Conservation (phyloP, 2,888 invertebrate genomes). For the Dicyrtoma fusca region DNA sequence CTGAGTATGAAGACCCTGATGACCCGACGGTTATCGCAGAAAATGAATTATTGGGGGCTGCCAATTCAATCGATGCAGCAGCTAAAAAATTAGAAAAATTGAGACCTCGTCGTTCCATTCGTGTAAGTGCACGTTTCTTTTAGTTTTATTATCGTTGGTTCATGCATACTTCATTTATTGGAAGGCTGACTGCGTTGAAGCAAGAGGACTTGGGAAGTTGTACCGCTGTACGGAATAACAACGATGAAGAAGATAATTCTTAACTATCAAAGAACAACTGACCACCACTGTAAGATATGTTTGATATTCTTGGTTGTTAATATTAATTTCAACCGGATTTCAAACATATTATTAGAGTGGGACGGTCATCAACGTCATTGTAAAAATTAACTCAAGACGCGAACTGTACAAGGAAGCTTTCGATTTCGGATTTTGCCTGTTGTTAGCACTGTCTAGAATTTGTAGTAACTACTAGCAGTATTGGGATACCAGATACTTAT, state of each 20-base stretch:
- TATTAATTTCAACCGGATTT: conserved; percentile 89
- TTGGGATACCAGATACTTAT: neutral
- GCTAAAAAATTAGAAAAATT: conserved; percentile 92
- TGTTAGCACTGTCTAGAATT: too few relatives aligned
- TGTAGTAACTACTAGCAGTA: neutral
- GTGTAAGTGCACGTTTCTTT: conserved; percentile 66
- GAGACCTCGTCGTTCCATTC: conserved; percentile 79
- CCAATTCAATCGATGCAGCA: conserved; percentile 95
- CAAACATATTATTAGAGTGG: conserved; percentile 98
- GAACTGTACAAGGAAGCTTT: too few relatives aligned
- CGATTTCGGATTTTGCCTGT: too few relatives aligned
- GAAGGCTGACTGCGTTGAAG: too few relatives aligned
- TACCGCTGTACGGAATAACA: neutral
- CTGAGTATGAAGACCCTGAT: conserved; percentile 94
- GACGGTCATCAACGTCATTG: conserved; percentile 30
- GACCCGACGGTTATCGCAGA: conserved; percentile 98
- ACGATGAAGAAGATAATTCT: too few relatives aligned
- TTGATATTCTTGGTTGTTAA: conserved; percentile 99
- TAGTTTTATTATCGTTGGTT: neutral
- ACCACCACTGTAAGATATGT: conserved; percentile 89
- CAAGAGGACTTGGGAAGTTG: neutral
- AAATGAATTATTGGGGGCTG: conserved; percentile 94
- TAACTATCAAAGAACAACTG: conserved; percentile 4
- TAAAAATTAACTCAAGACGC: too few relatives aligned
- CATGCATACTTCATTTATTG: neutral